A percentile compares a stretch with the other conserved stretches of the same genome.
Conservation (phyloP, 2,113 vertebrate species). For the Malurus cyaneus region DNA sequence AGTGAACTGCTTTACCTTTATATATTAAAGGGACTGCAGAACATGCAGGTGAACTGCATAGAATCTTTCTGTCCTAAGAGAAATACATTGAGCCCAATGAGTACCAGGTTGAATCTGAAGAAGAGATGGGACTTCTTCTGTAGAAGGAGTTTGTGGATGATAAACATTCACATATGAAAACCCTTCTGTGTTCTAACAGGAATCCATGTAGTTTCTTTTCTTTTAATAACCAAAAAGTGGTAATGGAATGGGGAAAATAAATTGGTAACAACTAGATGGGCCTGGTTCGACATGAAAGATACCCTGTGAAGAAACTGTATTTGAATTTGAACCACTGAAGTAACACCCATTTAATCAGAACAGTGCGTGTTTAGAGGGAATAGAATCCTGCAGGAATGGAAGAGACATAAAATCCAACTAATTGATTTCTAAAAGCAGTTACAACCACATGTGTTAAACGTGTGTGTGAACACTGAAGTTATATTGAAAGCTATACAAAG, state of each 20-base stretch:
- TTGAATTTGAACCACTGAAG: background rate
- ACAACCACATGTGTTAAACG: background rate
- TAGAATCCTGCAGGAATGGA: background rate
- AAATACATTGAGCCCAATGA: background rate
- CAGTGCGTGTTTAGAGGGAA: background rate
- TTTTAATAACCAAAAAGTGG: background rate
- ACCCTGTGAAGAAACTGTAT: background rate
- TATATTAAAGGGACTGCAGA: background rate
- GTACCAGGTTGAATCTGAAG: background rate
- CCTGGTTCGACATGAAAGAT: background rate
- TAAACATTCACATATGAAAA: background rate
- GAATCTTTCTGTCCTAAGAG: background rate
- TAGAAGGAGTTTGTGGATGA: background rate
- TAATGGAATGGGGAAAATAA: background rate
- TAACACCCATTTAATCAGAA: background rate
- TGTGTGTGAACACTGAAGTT: background rate
- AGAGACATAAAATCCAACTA: background rate
- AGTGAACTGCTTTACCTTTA: background rate
- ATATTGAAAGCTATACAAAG: background rate
- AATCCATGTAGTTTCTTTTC: background rate
- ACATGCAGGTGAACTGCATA: background rate
- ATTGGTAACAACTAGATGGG: background rate
- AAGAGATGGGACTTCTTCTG: background rate
- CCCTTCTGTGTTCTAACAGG: background rate
- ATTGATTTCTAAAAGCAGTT: background rate